Evolutionary conservation across 2,113 vertebrate genomes (phyloP), one percentile per base, ranked within the genome.

Genomic region (Lagopus leucura): DNA sequence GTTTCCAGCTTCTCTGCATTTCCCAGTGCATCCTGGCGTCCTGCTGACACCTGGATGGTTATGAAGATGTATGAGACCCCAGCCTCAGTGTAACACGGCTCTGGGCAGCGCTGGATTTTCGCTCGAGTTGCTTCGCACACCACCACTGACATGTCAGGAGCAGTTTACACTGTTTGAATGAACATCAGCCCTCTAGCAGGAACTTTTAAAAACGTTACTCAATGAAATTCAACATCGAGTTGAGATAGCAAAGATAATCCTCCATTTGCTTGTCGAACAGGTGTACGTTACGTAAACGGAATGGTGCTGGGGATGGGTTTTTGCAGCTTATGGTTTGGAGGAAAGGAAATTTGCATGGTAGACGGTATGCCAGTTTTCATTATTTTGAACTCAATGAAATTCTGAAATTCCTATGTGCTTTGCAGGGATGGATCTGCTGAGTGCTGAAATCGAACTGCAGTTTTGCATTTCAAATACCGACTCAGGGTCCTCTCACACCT

Each of bases 141-240:
- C 83, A 73, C 73, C 0, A 9, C 93, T 80, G 63, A 55, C 86
- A 83, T 94, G 96, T 97, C 97, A 97, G 93, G 94, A 96, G 95
- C 86, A 93, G 92, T 97, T 97, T 96, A 96, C 78, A 3, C 78
- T 92, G 92, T 97, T 89, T 95, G 92, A 96, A 87, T 94, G 96
- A 96, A 67, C 96, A 96, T 87, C 90, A 91, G 69, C 95, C 95
- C 95, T 96, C 92, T 60, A 96, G 97, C 96, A 96, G 94, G 74
- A 79, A 61, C 73, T 95, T 94, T 58, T 87, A 48, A 89, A 85
- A 95, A 90, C 81, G 38, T 89, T 96, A 84, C 94, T 96, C 88
- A 70, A 54, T 95, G 81, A 87, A 95, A 95, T 76, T 72, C 65
- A 74, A 64, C 0, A 3, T 48, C 21, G 74, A 61, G 58, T 67